Percentiles rank a stretch among this genome's conserved stretches.
Evolutionary conservation across 2,113 vertebrate genomes (phyloP).

Genomic region (Thomomys bottae): DNA sequence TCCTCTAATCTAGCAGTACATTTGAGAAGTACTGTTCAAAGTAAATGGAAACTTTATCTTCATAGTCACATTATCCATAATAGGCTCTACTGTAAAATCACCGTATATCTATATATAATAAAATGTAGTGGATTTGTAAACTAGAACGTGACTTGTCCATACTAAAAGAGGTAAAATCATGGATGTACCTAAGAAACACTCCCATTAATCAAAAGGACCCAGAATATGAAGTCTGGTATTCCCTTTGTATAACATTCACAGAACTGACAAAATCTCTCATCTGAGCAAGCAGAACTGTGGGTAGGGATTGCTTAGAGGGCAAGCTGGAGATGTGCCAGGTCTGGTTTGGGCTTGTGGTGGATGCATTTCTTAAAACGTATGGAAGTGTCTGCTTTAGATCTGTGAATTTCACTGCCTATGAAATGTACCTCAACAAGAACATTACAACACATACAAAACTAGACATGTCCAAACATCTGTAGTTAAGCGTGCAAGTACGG

Average conservation of each 20-base stretch:
- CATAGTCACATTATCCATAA: not conserved
- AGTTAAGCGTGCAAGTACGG: not conserved
- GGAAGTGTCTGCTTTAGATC: not conserved
- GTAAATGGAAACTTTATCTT: not conserved
- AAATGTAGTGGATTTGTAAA: not conserved
- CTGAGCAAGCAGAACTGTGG: not conserved
- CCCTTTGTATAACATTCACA: not conserved
- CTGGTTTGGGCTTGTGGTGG: not conserved
- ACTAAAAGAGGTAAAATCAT: not conserved
- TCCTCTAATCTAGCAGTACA: not conserved
- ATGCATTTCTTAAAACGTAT: not conserved
- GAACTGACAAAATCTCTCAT: not conserved
- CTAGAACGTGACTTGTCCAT: not conserved
- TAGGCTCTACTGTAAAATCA: not conserved
- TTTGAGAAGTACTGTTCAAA: not conserved
- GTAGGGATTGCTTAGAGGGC: accelerated
- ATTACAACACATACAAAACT: not conserved
- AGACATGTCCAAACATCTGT: not conserved
- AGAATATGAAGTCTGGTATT: no score
- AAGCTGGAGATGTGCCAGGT: not conserved
- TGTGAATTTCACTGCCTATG: not conserved
- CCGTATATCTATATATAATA: not conserved
- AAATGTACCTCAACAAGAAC: not conserved
- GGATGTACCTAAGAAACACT: not conserved
- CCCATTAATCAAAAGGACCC: not conserved